Evolutionary conservation across 2,113 vertebrate species (phyloP).

Genomic region (Holacanthus passer): DNA sequence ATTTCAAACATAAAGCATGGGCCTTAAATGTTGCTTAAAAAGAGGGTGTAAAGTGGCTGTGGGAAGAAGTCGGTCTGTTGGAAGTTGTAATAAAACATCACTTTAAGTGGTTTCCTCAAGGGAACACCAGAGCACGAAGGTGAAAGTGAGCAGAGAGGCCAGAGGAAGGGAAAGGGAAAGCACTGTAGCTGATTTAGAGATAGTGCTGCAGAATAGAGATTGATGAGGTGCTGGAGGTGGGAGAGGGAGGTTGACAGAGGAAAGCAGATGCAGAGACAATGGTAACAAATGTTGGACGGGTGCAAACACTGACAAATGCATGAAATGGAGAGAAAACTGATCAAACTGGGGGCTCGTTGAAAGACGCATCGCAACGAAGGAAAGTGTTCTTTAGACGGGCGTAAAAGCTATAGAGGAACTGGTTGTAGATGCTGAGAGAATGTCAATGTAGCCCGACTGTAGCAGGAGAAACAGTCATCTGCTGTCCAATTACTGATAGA

Average conservation of each 20-base stretch:
- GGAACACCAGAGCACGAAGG: slow-evolving; percentile 8
- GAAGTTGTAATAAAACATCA: slow-evolving; percentile 49
- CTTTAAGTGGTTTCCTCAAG: slow-evolving; percentile 41
- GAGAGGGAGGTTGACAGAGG: slow-evolving; percentile 9
- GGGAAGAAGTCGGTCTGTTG: slow-evolving; percentile 7
- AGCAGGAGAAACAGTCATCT: neutral
- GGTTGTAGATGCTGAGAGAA: slow-evolving; percentile 35
- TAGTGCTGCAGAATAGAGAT: slow-evolving; percentile 57
- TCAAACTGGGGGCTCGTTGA: slow-evolving; percentile 20
- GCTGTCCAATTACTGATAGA: slow-evolving; percentile 10
- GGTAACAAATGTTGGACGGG: slow-evolving; percentile 33
- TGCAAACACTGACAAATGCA: slow-evolving; percentile 47
- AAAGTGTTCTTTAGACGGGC: slow-evolving; percentile 15
- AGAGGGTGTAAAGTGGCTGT: neutral
- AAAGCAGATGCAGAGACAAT: slow-evolving; percentile 33
- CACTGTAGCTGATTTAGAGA: slow-evolving; percentile 43
- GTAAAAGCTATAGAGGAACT: slow-evolving; percentile 9
- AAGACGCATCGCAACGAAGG: slow-evolving; percentile 18
- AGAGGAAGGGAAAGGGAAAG: slow-evolving; percentile 27
- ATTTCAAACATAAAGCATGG: neutral
- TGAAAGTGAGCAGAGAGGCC: slow-evolving; percentile 26
- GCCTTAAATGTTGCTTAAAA: neutral
- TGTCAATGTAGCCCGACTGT: slow-evolving; percentile 16
- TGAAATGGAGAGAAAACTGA: slow-evolving; percentile 38
- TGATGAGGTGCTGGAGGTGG: slow-evolving; percentile 47